Conservation (phyloP, 2,113 vertebrate genomes). For the Mus musculus region GRCm39 chr6:125961501-125962000, state of each 20-base stretch:
- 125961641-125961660: not conserved
- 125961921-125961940: not conserved
- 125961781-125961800: not conserved
- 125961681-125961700: not conserved
- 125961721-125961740: not conserved
- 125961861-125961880: not conserved
- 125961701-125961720: not conserved
- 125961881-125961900: not conserved
- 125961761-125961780: not conserved
- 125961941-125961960: not conserved
- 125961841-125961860: not conserved
- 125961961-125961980: not conserved
- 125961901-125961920: not conserved
- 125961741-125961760: not conserved
- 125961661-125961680: not conserved
- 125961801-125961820: conserved; percentile 7
- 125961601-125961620: not conserved
- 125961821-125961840: conserved; percentile 7
- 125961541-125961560: not conserved
- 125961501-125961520: not conserved
- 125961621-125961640: conserved; percentile 20
- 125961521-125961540: not conserved
- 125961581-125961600: not conserved
- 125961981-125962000: not conserved
- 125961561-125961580: not conserved